phyloP scores from a whole-genome alignment of 2,797 vertebrate species.

The Typhlichthys eigenmanni region DNA sequence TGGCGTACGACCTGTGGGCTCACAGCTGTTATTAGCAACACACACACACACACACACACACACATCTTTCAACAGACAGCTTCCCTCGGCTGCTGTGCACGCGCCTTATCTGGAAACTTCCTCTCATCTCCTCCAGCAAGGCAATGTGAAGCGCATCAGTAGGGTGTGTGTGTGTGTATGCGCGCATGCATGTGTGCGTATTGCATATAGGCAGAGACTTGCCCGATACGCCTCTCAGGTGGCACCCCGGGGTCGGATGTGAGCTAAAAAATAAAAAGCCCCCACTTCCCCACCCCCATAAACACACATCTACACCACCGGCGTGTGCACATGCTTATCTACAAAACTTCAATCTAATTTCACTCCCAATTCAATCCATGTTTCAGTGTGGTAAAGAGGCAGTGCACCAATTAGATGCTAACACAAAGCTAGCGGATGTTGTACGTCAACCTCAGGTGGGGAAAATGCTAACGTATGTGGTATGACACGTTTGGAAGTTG shows the following conservation, averaged over 20 bases:
- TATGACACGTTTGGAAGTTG: slow-evolving; percentile 18
- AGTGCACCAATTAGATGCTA: slow-evolving; percentile 32
- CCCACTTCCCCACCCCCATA: slow-evolving; percentile 5
- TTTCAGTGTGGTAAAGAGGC: too few relatives aligned
- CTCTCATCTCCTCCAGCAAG: too few relatives aligned
- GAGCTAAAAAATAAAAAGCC: slow-evolving; percentile 23
- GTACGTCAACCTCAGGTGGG: slow-evolving; percentile 22
- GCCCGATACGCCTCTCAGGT: slow-evolving; percentile 47
- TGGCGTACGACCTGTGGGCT: too few relatives aligned
- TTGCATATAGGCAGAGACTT: slow-evolving; percentile 49
- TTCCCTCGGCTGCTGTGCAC: not conserved
- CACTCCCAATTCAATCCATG: too few relatives aligned
- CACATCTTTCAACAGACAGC: not conserved
- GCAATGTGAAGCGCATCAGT: not conserved
- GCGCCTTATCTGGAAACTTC: not conserved
- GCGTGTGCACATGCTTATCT: not conserved
- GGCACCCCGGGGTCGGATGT: slow-evolving; percentile 58
- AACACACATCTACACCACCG: slow-evolving; percentile 5
- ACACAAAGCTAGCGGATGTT: slow-evolving; percentile 38
- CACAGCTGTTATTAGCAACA: not conserved
- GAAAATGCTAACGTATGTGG: slow-evolving; percentile 36
- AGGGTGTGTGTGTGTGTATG: slow-evolving; percentile 16
- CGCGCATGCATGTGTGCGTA: too few relatives aligned
- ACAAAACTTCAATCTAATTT: too few relatives aligned
- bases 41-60: slow-evolving; percentile 1